A percentile compares a stretch with the other conserved stretches of the same genome.
Conservation (phyloP, 2,797 vertebrate species). For the Cyclopterus lumpus region DNA sequence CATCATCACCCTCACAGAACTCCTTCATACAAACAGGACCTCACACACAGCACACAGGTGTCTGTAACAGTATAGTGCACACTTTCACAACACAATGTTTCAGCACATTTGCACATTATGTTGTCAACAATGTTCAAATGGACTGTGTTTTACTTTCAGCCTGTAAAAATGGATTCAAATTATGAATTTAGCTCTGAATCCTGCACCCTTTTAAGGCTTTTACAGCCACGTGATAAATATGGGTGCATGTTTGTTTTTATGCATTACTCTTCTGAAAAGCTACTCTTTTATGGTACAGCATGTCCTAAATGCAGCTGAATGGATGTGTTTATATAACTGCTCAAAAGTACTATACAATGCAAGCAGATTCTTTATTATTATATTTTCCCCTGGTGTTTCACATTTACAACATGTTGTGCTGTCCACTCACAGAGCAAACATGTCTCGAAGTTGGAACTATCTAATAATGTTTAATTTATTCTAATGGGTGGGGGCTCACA, state of each 20-base stretch:
- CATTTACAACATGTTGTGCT: not conserved
- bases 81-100: conserved; percentile 15
- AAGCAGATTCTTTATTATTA: conserved; percentile 10
- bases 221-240: conserved; percentile 23
- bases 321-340: not conserved
- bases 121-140: conserved; percentile 11
- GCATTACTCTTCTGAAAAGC: conserved; percentile 12
- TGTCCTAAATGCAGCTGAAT: conserved; percentile 9
- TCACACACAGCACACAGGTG: conserved; percentile 27
- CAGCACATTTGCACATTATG: conserved; percentile 23
- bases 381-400: conserved; percentile 9
- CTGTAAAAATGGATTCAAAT: conserved; percentile 4
- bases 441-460: conserved; percentile 22
- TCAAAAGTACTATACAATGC: not conserved
- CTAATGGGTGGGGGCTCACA: conserved; percentile 27
- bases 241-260: conserved; percentile 32
- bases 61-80: conserved; percentile 4
- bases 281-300: conserved; percentile 13
- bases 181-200: not conserved
- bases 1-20: conserved; percentile 29
- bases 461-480: conserved; percentile 48
- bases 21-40: conserved; percentile 53
- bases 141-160: conserved; percentile 9
- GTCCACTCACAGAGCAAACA: conserved; percentile 10
- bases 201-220: conserved; percentile 27